Evolutionary conservation across 2,888 invertebrate species (phyloP), one percentile per base, ranked within the genome.

Genomic region (Leptarthrus brevirostris): DNA sequence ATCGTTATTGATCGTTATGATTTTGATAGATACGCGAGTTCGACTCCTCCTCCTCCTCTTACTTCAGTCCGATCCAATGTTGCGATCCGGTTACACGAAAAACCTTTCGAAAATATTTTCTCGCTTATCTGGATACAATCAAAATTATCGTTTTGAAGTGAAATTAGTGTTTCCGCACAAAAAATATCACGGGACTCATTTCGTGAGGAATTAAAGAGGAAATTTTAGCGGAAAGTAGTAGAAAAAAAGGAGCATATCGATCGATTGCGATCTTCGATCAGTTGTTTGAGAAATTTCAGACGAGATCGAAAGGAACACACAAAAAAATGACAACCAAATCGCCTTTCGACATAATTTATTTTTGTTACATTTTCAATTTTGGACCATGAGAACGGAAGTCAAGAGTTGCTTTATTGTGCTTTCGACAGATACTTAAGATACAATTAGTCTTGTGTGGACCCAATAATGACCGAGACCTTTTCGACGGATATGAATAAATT

Each of bases 381-480:
- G 6, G 6, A 26, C 6, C 54, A 54, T 54, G 54, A 54, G 54
- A 54, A 54, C 54, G 54, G 54, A 54, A 54, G 54, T 54, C 26
- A 12, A 26, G 10, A 26, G 3, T 54, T 54, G 26, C n/a, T 54
- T 3, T 26, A 30, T 10, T 26, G 14, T 52, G 18, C 24, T 54
- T 49, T 49, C 24, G n/a, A 8, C 26, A 26, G 26, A 54, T 54
- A 14, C 14, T 24, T 5, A 2, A 54, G 54, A 54, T 54, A 14
- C 12, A 26, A 26, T 54, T 54, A 26, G 30, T 20, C 18, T 49
- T 4, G 47, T 16, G 12, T 16, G 47, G 47, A 14, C n/a, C 12
- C 18, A 49, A 6, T 16, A 49, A 49, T 49, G 49, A 16, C n/a
- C 40, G 40, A 40, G 12, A 49, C 18, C 22, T 16, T 49, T 16